phyloP scores from a whole-genome alignment of 2,888 invertebrate species.

The Meiosimyza platycephala region DNA sequence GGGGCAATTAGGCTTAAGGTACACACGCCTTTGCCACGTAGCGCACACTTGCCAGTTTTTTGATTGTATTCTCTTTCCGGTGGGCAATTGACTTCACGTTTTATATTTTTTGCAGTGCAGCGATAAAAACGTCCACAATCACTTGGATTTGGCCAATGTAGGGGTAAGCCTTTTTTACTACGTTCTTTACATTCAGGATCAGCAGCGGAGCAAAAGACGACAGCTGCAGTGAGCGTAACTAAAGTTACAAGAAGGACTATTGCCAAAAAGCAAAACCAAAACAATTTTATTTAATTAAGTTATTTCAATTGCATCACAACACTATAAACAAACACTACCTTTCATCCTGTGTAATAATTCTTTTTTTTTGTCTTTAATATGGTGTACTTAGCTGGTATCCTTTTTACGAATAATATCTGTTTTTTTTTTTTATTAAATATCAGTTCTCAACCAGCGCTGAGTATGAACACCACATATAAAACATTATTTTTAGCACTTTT shows the following conservation, averaged over 20 bases:
- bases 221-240: conserved; percentile 51
- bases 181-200: conserved; percentile 59
- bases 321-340: neutral
- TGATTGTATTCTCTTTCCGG: conserved; percentile 54
- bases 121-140: conserved; percentile 57
- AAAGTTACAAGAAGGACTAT: conserved; percentile 56
- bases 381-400: neutral
- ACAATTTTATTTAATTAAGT: neutral
- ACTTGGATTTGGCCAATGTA: conserved; percentile 57
- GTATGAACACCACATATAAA: conserved; percentile 12
- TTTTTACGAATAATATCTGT: neutral
- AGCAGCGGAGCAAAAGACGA: conserved; percentile 51
- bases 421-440: conserved; percentile 4
- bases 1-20: conserved; percentile 48
- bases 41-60: conserved; percentile 53
- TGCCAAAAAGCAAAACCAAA: neutral
- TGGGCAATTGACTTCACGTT: conserved; percentile 53
- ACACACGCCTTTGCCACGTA: conserved; percentile 50
- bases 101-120: conserved; percentile 52
- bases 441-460: conserved; percentile 29
- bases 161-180: conserved; percentile 48
- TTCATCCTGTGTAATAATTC: conserved; percentile 9
- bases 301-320: neutral
- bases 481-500: conserved; percentile 6
- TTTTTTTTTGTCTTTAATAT: neutral